Evolutionary conservation across 2,888 invertebrate genomes (phyloP), one percentile per base, ranked within the genome.

Genomic region (Camponotus fellah): DNA sequence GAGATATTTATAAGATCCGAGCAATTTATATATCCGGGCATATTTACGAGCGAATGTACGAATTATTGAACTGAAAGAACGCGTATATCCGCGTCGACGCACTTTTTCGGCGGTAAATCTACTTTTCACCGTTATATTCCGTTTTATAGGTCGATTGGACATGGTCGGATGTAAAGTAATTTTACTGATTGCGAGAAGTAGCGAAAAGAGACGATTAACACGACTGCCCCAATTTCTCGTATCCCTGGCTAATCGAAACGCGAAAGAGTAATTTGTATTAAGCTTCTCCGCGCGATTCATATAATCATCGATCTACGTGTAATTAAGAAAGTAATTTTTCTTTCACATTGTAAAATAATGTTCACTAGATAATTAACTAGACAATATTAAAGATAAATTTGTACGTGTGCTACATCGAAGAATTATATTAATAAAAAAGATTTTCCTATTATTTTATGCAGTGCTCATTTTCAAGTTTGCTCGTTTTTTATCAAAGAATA

Each of bases 41-140:
- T 88, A 88, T 89, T 91, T 89, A 87, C 84, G 82, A 74, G 34
- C 83, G 77, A 87, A 87, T 86, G 86, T 89, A 74, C 87, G 85
- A 87, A 88, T 91, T 91, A 90, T 91, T 91, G 88, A 88, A 87
- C 88, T 88, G 88, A 90, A 91, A 90, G 89, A 88, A 86, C 85
- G 76, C 80, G 86, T 85, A 83, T 69, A 21, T 10, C 72, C 65
- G 87, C 75, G 85, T 84, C 40, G 72, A 66, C 74, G 83, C 71
- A 81, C 85, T 86, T 86, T 86, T 87, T 68, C 83, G 86, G 60
- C 60, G 43, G 53, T 85, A 76, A 86, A 87, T 77, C 83, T 80
- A 72, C 77, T 81, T 46, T 62, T 43, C 69, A 21, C 34, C 83
- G 68, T 58, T 81, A 17, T 21, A 62, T 53, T 37, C n/a, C 53